Base-by-base conservation (phyloP, 1,140 invertebrate species). In the Grapholita molesta region DNA sequence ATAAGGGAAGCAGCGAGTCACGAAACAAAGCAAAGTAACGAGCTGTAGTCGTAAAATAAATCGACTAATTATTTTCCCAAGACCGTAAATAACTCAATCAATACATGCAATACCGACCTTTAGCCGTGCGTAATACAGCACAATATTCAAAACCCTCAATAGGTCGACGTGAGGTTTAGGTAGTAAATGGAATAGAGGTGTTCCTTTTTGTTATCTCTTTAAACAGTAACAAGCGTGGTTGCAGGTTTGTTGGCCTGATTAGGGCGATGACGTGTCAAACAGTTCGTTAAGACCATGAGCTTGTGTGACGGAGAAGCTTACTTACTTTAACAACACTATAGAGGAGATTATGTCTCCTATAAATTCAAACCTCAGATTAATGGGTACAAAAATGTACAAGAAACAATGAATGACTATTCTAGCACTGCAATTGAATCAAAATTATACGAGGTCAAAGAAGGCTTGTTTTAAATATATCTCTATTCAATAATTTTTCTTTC, bases 191-290 rank as follows among this genome's bases (percentile, higher is more conserved):
- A 57, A 57, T 57, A 57, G 53, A 61, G 55, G 55, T 48, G 42
- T 48, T 48, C 55, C 24, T 18, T 61, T 61, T 61, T 61, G 28
- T 61, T 61, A 61, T 61, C 55, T 61, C 28, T 61, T 61, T 61
- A 61, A 61, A 61, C 55, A 61, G 55, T 71, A 71, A 68, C 70
- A 65, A 71, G 66, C 57, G 30, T 30, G 32, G 64, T 72, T 69
- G 68, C 28, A 52, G 64, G 64, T 69, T 72, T 64, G 67, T 69
- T 67, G 65, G 4, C 15, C 21, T 25, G 23, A 72, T 32, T 61
- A 61, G 28, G 55, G 55, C 15, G 55, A 61, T 61, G 55, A 64
- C 66, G 23, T 64, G 64, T 30, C 64, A 66, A 38, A 24, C 61
- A 64, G 61, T 72, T 72, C 70, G 64, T 69, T 69, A 72, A 24